Evolutionary conservation across 2,888 invertebrate genomes (phyloP), one percentile per base, ranked within the genome.

Genomic region (Neria commutata): DNA sequence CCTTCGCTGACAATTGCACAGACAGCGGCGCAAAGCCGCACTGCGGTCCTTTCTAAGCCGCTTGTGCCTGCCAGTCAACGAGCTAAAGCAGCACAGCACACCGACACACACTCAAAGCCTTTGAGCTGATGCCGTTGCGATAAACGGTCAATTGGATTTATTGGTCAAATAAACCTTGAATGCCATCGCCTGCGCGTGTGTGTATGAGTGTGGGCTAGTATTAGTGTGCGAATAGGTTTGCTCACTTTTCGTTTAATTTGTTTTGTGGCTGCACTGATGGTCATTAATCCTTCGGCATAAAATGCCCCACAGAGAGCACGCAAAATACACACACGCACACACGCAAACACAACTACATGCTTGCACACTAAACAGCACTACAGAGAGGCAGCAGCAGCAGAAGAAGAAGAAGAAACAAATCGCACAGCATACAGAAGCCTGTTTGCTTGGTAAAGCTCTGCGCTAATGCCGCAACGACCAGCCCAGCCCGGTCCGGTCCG

Each of bases 281-380:
- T 72, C 74, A 74, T 75, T 75, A 75, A 75, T 75, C 73, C 73
- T 72, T 66, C 69, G 71, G 69, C 45, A 24, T 19, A 52, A 42
- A 42, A 42, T 29, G 11, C 11, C 29, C 29, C 11, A 11, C 29
- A 17, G 17, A 17, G 21, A 21, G 17, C 5, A 21, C 17, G 21
- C 14, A 19, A 42, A 42, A 42, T 19, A 42, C 19, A 17, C 17
- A 42, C 42, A 42, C n/a, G n/a, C n/a, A n/a, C n/a, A n/a, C n/a
- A n/a, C n/a, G n/a, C n/a, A n/a, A n/a, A n/a, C n/a, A n/a, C n/a
- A n/a, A n/a, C n/a, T n/a, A n/a, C n/a, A n/a, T n/a, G n/a, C n/a
- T n/a, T n/a, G n/a, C n/a, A n/a, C n/a, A n/a, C n/a, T n/a, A 42
- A 42, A 42, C 21, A 42, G 42, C 17, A 42, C 6, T 8, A n/a